Percentiles rank a stretch among this genome's conserved stretches.
Conservation (phyloP, 2,113 vertebrate species). For the Apistogramma diplotaenia region DNA sequence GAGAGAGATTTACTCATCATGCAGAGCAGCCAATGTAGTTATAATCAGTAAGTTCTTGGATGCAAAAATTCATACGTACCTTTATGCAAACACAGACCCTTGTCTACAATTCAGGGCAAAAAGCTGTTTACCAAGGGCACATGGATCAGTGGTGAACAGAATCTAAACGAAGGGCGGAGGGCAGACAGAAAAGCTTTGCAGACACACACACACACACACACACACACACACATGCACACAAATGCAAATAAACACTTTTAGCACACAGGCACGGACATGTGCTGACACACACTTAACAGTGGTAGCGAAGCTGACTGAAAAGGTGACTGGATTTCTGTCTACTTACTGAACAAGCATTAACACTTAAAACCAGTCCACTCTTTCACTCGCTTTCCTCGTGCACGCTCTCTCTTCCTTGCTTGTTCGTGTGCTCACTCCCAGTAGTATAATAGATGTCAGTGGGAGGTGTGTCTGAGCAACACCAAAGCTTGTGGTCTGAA, state of each 20-base stretch:
- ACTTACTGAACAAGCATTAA: not conserved
- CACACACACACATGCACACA: too few species aligned
- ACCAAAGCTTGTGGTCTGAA: slow-evolving; percentile 43
- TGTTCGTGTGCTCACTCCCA: not conserved
- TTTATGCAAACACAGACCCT: slow-evolving; percentile 19
- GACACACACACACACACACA: not conserved
- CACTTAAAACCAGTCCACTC: not conserved
- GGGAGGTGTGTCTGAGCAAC: slow-evolving; percentile 40
- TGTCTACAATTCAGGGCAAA: slow-evolving; percentile 23
- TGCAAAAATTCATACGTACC: slow-evolving; percentile 8
- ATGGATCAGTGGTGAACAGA: slow-evolving; percentile 42
- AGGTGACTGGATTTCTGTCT: not conserved
- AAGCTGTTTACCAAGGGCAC: slow-evolving; percentile 47
- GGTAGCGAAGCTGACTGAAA: not conserved
- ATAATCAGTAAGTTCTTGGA: not conserved
- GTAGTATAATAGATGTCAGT: slow-evolving; percentile 3
- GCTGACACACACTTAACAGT: not conserved
- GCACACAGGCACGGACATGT: not conserved
- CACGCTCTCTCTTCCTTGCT: not conserved
- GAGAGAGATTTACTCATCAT: not conserved
- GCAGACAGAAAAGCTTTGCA: slow-evolving; percentile 1
- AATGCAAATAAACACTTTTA: not conserved
- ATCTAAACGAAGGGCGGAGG: slow-evolving; percentile 41
- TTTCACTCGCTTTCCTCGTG: not conserved
- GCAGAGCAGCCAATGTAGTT: not conserved